Percentiles rank a stretch among this genome's conserved stretches.
These are phyloP conservation scores for Drosophila flavopinicola DNA, from an alignment of 2,888 invertebrate genomes.

Conservation along the genomic window DNA sequence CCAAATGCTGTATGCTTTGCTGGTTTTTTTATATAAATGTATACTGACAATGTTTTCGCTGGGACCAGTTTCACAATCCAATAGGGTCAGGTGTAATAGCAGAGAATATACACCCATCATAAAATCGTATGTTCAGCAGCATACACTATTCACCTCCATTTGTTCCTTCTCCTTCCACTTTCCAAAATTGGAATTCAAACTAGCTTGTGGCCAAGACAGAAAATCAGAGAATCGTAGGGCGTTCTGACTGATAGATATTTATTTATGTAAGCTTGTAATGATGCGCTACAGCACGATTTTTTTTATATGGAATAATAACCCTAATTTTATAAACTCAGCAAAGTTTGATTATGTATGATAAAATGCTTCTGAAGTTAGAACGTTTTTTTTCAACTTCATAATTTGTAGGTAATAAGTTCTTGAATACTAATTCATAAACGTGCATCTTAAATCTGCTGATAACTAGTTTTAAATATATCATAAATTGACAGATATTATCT, in stretches of 20 bases:
- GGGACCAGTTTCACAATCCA: constrained; percentile 1
- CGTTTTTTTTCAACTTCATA: too few relatives aligned
- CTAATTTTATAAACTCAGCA: too few relatives aligned
- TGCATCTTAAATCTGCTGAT: too few relatives aligned
- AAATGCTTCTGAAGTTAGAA: too few relatives aligned
- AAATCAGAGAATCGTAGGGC: not conserved
- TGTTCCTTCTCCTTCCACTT: not conserved
- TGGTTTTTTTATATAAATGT: constrained; percentile 58
- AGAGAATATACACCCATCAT: too few relatives aligned
- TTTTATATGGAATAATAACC: too few relatives aligned
- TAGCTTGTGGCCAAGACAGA: constrained; percentile 14
- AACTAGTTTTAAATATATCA: too few relatives aligned
- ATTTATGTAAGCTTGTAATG: constrained; percentile 48
- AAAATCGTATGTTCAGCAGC: constrained; percentile 1
- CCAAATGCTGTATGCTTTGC: constrained; percentile 48
- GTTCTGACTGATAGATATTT: constrained; percentile 20
- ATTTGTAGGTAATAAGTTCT: too few relatives aligned
- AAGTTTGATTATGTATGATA: too few relatives aligned
- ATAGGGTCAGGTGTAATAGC: too few relatives aligned
- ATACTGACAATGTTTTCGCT: constrained; percentile 38
- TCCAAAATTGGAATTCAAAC: constrained; percentile 20
- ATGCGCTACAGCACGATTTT: constrained; percentile 38
- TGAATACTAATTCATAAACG: too few relatives aligned
- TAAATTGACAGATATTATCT: not conserved
- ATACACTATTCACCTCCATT: not conserved